Evolutionary conservation across 2,888 invertebrate species (phyloP).

Genomic region (Portevinia maculata): DNA sequence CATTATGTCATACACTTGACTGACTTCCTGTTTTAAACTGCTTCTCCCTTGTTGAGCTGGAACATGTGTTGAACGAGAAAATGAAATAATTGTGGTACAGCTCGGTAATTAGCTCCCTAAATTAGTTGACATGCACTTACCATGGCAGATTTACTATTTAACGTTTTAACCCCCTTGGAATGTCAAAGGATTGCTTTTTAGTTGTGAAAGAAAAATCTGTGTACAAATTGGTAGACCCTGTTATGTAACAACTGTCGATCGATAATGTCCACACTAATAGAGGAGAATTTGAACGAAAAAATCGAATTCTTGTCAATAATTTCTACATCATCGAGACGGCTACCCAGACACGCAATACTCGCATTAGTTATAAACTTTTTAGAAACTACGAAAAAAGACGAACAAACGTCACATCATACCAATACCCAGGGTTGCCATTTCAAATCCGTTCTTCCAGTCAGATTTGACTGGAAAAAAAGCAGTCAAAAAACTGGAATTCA

Average conservation of each 20-base stretch:
- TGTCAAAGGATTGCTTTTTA: constrained; percentile 17
- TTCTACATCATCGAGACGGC: constrained; percentile 29
- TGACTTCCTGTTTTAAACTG: not conserved
- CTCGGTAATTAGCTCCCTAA: constrained; percentile 58
- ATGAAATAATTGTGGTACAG: constrained; percentile 27
- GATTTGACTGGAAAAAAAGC: too few species aligned
- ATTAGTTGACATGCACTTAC: constrained; percentile 52
- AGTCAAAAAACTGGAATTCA: too few species aligned
- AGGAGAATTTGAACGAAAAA: constrained; percentile 40
- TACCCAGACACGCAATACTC: constrained; percentile 72
- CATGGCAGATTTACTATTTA: constrained; percentile 15
- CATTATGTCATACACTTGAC: not conserved
- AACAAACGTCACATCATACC: constrained; percentile 19
- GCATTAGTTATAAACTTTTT: constrained; percentile 75
- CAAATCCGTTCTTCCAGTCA: too few species aligned
- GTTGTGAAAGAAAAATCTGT: constrained; percentile 48
- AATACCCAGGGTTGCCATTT: too few species aligned
- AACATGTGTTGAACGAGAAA: not conserved
- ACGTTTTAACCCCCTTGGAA: constrained; percentile 28
- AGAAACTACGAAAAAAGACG: constrained; percentile 30
- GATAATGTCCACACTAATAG: not conserved
- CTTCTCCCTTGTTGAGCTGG: too few species aligned
- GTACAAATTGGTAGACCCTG: constrained; percentile 15
- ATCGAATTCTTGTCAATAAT: constrained; percentile 71
- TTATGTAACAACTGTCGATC: constrained; percentile 35